A percentile compares a stretch with the other conserved stretches of the same genome.
Conservation (phyloP, 2,113 vertebrate species). For the Psettodes erumei region DNA sequence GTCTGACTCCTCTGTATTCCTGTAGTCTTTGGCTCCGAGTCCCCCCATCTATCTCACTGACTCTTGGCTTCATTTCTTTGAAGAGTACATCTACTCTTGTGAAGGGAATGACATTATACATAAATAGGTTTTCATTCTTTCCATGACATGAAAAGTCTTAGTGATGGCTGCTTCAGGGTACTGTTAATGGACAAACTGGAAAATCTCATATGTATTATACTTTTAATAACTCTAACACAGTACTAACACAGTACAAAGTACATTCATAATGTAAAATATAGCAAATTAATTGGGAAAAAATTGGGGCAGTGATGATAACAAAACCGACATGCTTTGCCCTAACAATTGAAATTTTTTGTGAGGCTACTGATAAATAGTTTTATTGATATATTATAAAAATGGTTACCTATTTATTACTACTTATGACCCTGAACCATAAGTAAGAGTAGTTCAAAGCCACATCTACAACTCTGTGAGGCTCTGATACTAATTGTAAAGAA, state of each 20-base stretch:
- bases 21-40: background rate
- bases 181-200: background rate
- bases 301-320: too few species aligned
- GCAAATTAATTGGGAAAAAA: background rate
- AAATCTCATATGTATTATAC: background rate
- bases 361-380: too few species aligned
- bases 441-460: too few species aligned
- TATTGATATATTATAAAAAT: too few species aligned
- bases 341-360: too few species aligned
- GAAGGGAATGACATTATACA: slow-evolving; percentile 14
- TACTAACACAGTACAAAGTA: too few species aligned
- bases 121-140: background rate
- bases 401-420: too few species aligned
- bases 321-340: too few species aligned
- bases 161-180: background rate
- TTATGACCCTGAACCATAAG: too few species aligned
- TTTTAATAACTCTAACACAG: background rate
- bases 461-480: too few species aligned
- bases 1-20: slow-evolving; percentile 21
- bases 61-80: slow-evolving; percentile 3
- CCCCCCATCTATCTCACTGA: background rate
- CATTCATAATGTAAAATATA: background rate
- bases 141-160: background rate
- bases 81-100: background rate
- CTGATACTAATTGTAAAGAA: too few species aligned